These are phyloP conservation scores for Hypomecis atomaria DNA, from an alignment of 2,888 invertebrate species.

Conservation along the genomic window DNA sequence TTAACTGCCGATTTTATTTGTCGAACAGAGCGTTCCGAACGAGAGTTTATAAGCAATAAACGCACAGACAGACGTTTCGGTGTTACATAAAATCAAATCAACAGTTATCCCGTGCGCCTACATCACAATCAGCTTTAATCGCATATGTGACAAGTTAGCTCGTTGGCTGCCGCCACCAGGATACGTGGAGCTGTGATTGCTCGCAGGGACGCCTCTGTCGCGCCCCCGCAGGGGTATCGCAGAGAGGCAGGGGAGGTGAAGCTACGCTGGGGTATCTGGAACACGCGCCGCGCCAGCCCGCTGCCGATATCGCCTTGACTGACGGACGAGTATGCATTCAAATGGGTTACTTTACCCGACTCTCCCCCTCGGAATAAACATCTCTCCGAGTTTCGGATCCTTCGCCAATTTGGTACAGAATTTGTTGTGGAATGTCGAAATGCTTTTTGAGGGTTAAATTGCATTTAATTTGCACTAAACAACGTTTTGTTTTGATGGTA, in stretches of 20 bases:
- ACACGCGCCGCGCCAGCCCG: constrained; percentile 71
- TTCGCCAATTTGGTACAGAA: constrained; percentile 80
- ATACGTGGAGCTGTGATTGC: constrained; percentile 49
- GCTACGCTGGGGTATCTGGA: constrained; percentile 55
- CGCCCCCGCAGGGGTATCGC: constrained; percentile 10
- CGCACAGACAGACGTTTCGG: constrained; percentile 82
- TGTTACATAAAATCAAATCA: constrained; percentile 84
- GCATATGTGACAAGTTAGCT: constrained; percentile 83
- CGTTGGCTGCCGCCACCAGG: constrained; percentile 68
- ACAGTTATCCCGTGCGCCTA: constrained; percentile 83
- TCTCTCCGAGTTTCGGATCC: constrained; percentile 66
- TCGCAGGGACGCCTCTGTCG: constrained; percentile 35
- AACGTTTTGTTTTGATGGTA: constrained; percentile 70
- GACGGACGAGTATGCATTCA: constrained; percentile 91
- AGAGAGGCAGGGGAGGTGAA: constrained; percentile 54
- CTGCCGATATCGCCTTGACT: constrained; percentile 87
- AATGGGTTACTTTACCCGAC: constrained; percentile 87
- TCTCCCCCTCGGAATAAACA: constrained; percentile 74
- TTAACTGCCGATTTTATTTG: constrained; percentile 71
- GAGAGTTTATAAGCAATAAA: constrained; percentile 83
- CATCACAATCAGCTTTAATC: constrained; percentile 84
- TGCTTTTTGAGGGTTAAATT: constrained; percentile 81
- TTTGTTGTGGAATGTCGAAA: constrained; percentile 82
- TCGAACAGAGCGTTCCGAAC: constrained; percentile 77
- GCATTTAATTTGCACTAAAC: constrained; percentile 83